Evolutionary conservation across 2,888 invertebrate species (phyloP).

Genomic region (Tetragonisca angustula): DNA sequence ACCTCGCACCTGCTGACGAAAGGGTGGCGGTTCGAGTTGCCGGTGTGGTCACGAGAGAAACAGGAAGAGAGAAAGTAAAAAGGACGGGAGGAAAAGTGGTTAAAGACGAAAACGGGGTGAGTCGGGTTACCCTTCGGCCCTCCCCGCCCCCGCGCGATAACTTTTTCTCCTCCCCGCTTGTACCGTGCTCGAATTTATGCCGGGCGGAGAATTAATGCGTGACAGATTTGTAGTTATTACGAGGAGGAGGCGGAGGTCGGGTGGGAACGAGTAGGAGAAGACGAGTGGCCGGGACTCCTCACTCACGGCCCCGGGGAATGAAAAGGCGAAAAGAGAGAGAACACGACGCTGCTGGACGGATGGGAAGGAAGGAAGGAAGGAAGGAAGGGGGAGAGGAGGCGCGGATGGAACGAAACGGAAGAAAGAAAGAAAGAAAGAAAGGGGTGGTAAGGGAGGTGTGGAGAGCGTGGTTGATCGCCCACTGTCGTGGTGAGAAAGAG

Average conservation of each 20-base stretch:
- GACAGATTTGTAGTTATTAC: slow-evolving; percentile 84
- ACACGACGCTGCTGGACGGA: slow-evolving; percentile 32
- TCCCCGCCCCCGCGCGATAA: slow-evolving; percentile 74
- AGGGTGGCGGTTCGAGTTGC: slow-evolving; percentile 56
- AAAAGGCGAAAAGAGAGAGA: slow-evolving; percentile 58
- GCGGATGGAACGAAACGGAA: background rate
- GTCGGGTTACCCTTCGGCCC: slow-evolving; percentile 57
- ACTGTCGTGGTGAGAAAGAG: slow-evolving; percentile 4
- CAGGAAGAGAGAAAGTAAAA: background rate
- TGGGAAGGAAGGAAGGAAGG: background rate
- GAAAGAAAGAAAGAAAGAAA: background rate
- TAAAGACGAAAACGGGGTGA: slow-evolving; percentile 48
- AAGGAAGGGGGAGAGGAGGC: background rate
- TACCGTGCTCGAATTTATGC: slow-evolving; percentile 82
- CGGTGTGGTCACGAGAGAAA: slow-evolving; percentile 34
- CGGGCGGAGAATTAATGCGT: slow-evolving; percentile 83
- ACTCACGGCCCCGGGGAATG: slow-evolving; percentile 74
- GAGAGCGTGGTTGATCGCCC: slow-evolving; percentile 10
- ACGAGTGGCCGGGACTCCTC: slow-evolving; percentile 76
- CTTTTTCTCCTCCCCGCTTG: slow-evolving; percentile 79
- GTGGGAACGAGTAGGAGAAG: slow-evolving; percentile 73
- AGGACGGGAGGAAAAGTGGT: slow-evolving; percentile 17
- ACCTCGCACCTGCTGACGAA: slow-evolving; percentile 35
- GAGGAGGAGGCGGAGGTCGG: slow-evolving; percentile 70
- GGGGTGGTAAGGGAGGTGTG: slow-evolving; percentile 15